Evolutionary conservation across 2,113 vertebrate genomes (phyloP), one percentile per base, ranked within the genome.

Genomic region (Phainopepla nitens): DNA sequence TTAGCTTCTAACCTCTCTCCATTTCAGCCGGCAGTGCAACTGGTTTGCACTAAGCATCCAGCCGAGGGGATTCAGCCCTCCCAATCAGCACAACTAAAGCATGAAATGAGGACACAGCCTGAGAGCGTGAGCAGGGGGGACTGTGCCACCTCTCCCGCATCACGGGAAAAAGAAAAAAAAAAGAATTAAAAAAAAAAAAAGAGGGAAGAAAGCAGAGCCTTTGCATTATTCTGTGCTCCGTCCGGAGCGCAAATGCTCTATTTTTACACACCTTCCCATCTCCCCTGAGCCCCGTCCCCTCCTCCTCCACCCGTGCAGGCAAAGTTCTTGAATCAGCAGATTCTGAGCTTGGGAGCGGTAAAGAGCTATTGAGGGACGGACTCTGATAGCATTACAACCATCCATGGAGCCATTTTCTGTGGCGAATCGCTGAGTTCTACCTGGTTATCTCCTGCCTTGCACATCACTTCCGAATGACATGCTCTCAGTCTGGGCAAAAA

Each of bases 381-480:
- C 97, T 98, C 94, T 98, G 98, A 98, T 98, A 98, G 98, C 98
- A 98, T 98, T 98, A 98, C 97, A 94, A 98, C 97, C 98, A 98
- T 98, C 96, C 98, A 98, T 97, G 98, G 98, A 98, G 97, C 98
- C 98, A 98, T 98, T 98, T 98, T 98, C 98, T 98, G 98, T 98
- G 98, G 98, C 98, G 97, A 98, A 98, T 98, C 95, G 97, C 96
- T 98, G 98, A 98, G 98, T 98, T 98, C 98, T 98, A 98, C 98
- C 98, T 98, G 98, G 98, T 98, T 98, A 98, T 98, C 98, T 98
- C 97, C 97, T 98, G 98, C 98, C 98, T 98, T 98, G 98, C 98
- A 98, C 98, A 98, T 98, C 98, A 98, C 97, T 98, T 98, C 98
- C 98, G 87, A 98, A 98, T 98, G 98, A 98, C 98, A 98, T 98